Conservation (phyloP, 2,113 vertebrate species). For the Elachura formosa region DNA sequence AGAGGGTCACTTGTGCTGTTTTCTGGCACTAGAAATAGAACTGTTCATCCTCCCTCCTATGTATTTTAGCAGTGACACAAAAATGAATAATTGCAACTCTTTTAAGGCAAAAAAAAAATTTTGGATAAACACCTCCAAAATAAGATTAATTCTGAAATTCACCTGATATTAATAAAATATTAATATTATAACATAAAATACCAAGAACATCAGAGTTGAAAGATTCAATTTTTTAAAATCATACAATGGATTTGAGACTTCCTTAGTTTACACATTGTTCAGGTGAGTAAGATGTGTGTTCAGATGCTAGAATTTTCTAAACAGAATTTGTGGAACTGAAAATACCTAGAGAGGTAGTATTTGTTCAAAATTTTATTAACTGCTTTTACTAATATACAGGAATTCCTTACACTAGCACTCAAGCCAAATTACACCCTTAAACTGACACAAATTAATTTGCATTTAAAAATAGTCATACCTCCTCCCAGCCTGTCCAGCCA, state of each 20-base stretch:
- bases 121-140: background rate
- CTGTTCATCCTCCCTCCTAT: background rate
- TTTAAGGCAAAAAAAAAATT: background rate
- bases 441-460: background rate
- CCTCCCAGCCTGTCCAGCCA: background rate
- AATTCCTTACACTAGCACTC: background rate
- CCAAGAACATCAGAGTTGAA: background rate
- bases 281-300: background rate
- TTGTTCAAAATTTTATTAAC: background rate
- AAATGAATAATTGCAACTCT: background rate
- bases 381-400: background rate
- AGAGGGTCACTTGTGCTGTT: accelerated
- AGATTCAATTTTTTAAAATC: background rate
- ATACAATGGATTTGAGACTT: background rate
- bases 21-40: background rate
- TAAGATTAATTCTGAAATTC: background rate
- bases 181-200: no score
- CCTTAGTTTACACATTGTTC: background rate
- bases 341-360: background rate
- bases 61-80: background rate
- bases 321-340: background rate
- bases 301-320: background rate
- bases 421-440: background rate
- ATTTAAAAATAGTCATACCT: background rate
- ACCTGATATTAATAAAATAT: no score